These are phyloP conservation scores for Lichenostomus cassidix DNA, from an alignment of 2,113 vertebrate species.

Conservation along the genomic window DNA sequence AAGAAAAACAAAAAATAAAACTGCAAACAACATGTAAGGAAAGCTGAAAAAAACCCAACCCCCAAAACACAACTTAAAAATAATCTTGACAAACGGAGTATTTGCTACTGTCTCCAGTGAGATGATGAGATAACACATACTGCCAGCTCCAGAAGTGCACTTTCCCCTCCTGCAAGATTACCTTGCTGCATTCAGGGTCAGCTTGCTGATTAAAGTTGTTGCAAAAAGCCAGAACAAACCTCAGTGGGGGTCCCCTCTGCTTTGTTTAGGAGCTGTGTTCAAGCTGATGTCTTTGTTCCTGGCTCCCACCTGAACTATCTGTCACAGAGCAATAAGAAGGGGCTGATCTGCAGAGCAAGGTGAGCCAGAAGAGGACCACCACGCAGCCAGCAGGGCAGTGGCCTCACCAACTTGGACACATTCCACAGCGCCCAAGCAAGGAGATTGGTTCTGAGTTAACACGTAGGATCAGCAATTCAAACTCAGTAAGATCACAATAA, in stretches of 20 bases:
- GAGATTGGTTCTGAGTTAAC: background rate
- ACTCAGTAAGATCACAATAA: background rate
- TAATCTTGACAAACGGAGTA: background rate
- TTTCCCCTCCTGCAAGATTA: background rate
- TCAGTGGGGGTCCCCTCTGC: fast-evolving
- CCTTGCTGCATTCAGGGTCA: background rate
- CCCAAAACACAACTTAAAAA: background rate
- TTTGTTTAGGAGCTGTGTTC: background rate
- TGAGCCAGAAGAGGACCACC: background rate
- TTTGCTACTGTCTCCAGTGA: background rate
- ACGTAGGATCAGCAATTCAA: background rate
- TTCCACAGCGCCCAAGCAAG: background rate
- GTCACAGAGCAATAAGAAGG: background rate
- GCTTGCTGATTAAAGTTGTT: background rate
- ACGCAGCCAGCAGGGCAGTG: background rate
- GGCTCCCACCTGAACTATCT: background rate
- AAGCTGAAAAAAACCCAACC: background rate
- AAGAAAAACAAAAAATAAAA: background rate
- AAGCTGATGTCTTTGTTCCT: background rate
- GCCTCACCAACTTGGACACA: background rate
- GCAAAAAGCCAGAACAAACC: background rate
- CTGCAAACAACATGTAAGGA: background rate
- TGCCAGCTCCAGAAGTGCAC: background rate
- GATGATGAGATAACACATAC: background rate
- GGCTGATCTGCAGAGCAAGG: background rate